Percentiles rank a stretch among this genome's conserved stretches.
phyloP scores from a whole-genome alignment of 2,888 invertebrate species.

The Chymomyza procnemis region DNA sequence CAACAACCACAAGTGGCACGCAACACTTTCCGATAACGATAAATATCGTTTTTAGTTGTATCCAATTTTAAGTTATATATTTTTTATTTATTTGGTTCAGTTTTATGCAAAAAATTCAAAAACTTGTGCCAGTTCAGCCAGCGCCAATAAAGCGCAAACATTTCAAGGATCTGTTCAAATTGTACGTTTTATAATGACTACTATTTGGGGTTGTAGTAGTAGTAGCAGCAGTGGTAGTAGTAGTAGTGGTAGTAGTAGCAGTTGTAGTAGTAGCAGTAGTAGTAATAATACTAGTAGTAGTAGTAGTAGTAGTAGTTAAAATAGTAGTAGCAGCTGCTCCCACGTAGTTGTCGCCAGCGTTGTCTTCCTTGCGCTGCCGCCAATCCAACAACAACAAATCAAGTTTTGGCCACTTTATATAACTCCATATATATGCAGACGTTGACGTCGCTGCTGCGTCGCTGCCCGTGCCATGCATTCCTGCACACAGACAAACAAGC shows the following conservation, averaged over 20 bases:
- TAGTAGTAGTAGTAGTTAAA: slow-evolving; percentile 37
- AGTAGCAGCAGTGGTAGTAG: slow-evolving; percentile 42
- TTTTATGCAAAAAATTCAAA: slow-evolving; percentile 39
- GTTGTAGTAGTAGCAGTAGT: slow-evolving; percentile 20
- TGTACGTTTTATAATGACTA: slow-evolving; percentile 47
- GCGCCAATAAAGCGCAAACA: slow-evolving; percentile 39
- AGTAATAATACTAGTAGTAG: slow-evolving; percentile 30
- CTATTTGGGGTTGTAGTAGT: slow-evolving; percentile 53
- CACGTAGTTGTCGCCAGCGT: slow-evolving; percentile 6
- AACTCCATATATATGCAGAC: not conserved
- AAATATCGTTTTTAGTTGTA: not conserved
- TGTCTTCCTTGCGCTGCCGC: slow-evolving; percentile 18
- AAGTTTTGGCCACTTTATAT: slow-evolving; percentile 7
- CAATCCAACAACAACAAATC: slow-evolving; percentile 20
- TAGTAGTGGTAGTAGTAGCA: slow-evolving; percentile 39
- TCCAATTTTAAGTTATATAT: not conserved
- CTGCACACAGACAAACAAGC: slow-evolving; percentile 83
- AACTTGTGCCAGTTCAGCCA: slow-evolving; percentile 38
- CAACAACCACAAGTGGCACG: slow-evolving; percentile 69
- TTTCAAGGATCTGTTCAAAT: slow-evolving; percentile 73
- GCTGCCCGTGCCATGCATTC: slow-evolving; percentile 77
- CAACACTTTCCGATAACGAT: slow-evolving; percentile 40
- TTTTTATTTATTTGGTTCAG: slow-evolving; percentile 14
- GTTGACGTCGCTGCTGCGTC: slow-evolving; percentile 20
- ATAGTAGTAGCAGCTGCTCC: slow-evolving; percentile 11